Percentiles rank a stretch among this genome's conserved stretches.
Conservation (phyloP, 1,140 invertebrate genomes). For the Musca domestica region DNA sequence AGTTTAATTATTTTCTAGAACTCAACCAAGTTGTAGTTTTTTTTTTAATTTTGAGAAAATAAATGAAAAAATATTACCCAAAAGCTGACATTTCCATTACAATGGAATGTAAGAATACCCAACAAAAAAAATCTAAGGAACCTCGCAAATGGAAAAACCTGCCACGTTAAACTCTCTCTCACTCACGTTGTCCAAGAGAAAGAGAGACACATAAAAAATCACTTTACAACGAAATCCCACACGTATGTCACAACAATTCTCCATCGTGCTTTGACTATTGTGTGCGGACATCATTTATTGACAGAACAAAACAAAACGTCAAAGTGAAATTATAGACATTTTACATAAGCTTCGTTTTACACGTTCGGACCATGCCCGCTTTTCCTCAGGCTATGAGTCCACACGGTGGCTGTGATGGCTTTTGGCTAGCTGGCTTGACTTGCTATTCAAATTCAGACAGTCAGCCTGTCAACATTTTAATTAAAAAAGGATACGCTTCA, state of each 20-base stretch:
- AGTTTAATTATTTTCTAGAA: too few species aligned
- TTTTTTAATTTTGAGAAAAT: too few species aligned
- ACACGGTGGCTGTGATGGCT: too few species aligned
- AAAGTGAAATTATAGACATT: conserved; percentile 9
- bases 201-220: conserved; percentile 8
- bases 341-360: neutral
- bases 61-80: conserved; percentile 5
- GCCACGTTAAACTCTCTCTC: too few species aligned
- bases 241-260: neutral
- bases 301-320: conserved; percentile 23
- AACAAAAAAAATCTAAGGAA: neutral
- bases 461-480: conserved; percentile 54
- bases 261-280: neutral
- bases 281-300: conserved; percentile 25
- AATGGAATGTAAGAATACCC: neutral
- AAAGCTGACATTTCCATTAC: neutral
- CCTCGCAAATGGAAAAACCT: neutral
- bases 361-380: neutral
- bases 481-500: conserved; percentile 53
- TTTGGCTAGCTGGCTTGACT: neutral
- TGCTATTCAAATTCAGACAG: conserved; percentile 27
- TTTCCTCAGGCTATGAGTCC: neutral
- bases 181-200: too few species aligned
- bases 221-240: neutral
- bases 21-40: too few species aligned